Base-by-base conservation (phyloP, 2,888 invertebrate species). In the Dynastes grantii region DNA sequence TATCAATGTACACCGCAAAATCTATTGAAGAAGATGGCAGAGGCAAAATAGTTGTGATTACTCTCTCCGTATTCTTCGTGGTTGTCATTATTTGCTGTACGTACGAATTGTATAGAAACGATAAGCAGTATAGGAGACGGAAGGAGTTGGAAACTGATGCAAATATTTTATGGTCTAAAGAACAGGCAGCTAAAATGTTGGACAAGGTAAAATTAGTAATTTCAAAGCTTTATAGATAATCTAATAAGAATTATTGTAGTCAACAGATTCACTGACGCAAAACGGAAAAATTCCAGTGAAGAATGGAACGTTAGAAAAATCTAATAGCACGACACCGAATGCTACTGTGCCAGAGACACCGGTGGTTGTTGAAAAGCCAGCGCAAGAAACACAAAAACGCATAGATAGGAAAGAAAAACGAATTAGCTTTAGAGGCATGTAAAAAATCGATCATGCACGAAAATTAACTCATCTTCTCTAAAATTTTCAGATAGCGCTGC, bases 21-120 rank as follows among this genome's bases (percentile, higher is more conserved):
- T 94, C 95, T 16, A 91, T 93, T 53, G 94, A 95, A 86, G 96
- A 96, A 87, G 95, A 96, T 85, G 94, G 94, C 78, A 94, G 94
- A 2, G 91, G 90, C 0, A 94, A 94, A 89, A 94, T 96, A 83
- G 92, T 96, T 79, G 96, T 97, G 85, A 93, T 96, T 81, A 93
- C 94, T 1, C 90, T 96, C 64, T 94, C 94, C 53, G 92, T 93
- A 55, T 90, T 96, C 80, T 95, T 96, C 86, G 90, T 95, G 61
- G 89, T 94, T 22, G 94, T 93, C 85, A 92, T 93, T 11, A 87
- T 94, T 78, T 92, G 92, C 80, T 92, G 94, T 81, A 88, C 91
- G 71, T 95, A 95, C 84, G 96, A 92, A 91, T 92, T 94, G 85
- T 96, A 94, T 90, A 90, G 94, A 84, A 93, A 94, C 11, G 93